These are phyloP conservation scores for Meteorus cinctellus DNA, from an alignment of 2,888 invertebrate species.

Conservation along the genomic window DNA sequence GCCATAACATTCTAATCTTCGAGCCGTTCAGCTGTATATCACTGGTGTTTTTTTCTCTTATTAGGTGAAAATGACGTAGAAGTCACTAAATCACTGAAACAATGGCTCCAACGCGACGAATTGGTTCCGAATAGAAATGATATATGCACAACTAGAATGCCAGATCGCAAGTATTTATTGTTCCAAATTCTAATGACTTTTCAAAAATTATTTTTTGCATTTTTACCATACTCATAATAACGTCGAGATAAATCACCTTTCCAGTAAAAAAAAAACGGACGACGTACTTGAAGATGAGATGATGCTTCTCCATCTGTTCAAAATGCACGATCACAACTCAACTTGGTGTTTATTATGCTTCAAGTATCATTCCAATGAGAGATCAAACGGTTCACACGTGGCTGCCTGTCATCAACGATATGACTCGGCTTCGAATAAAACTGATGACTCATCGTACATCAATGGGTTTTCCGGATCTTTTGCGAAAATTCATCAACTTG, in stretches of 20 bases:
- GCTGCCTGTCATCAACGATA: not conserved
- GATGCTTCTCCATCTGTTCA: conserved; percentile 77
- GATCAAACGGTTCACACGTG: conserved; percentile 3
- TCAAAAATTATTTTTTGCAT: conserved; percentile 11
- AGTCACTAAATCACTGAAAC: conserved; percentile 75
- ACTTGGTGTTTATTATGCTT: conserved; percentile 64
- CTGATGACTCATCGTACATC: conserved; percentile 26
- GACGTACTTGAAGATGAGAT: conserved; percentile 75
- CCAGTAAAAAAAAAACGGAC: conserved; percentile 54
- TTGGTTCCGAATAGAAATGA: conserved; percentile 57
- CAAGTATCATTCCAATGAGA: conserved; percentile 62
- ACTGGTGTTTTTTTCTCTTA: not conserved
- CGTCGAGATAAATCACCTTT: conserved; percentile 4
- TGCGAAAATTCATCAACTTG: not conserved
- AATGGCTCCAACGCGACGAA: conserved; percentile 65
- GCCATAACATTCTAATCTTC: too few relatives aligned
- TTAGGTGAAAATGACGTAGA: conserved; percentile 82
- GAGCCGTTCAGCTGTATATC: too few relatives aligned
- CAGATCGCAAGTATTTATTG: conserved; percentile 59
- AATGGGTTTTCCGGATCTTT: not conserved
- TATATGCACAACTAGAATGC: conserved; percentile 53
- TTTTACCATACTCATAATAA: not conserved
- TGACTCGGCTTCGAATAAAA: not conserved
- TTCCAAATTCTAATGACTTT: conserved; percentile 22
- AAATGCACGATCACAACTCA: conserved; percentile 72